These are phyloP conservation scores for Pseudomyrmex cubaensis DNA, from an alignment of 1,140 invertebrate genomes.

Conservation along the genomic window DNA sequence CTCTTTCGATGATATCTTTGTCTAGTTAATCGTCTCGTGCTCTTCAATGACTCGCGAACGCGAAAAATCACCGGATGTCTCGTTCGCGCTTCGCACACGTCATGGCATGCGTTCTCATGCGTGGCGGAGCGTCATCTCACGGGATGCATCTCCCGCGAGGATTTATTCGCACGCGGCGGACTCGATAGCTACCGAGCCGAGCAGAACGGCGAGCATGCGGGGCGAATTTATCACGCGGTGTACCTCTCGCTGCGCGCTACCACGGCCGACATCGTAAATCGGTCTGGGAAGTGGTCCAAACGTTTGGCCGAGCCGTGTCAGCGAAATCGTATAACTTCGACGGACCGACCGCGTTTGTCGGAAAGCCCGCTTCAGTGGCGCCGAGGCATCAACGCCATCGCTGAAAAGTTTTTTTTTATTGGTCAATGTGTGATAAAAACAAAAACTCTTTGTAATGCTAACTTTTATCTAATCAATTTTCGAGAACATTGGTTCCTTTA, in stretches of 20 bases:
- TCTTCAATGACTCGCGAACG: slow-evolving; percentile 30
- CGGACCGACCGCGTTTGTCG: slow-evolving; percentile 35
- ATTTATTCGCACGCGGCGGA: slow-evolving; percentile 69
- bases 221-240: slow-evolving; percentile 66
- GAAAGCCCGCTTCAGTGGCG: slow-evolving; percentile 30
- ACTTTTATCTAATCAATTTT: background rate
- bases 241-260: slow-evolving; percentile 56
- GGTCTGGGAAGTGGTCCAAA: slow-evolving; percentile 82
- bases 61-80: slow-evolving; percentile 26
- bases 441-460: background rate
- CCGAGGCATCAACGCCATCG: slow-evolving; percentile 53
- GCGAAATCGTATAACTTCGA: slow-evolving; percentile 78
- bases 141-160: slow-evolving; percentile 50
- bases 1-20: slow-evolving; percentile 4
- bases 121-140: slow-evolving; percentile 60
- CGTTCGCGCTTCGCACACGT: background rate
- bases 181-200: slow-evolving; percentile 39
- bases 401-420: slow-evolving; percentile 14
- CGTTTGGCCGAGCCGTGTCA: slow-evolving; percentile 78
- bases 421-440: background rate
- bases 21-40: slow-evolving; percentile 11
- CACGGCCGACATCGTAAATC: slow-evolving; percentile 78
- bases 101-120: slow-evolving; percentile 40
- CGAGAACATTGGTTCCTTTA: background rate
- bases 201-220: slow-evolving; percentile 37